Evolutionary conservation across 2,113 vertebrate genomes (phyloP).

Genomic region (Todiramphus saurophagus): DNA sequence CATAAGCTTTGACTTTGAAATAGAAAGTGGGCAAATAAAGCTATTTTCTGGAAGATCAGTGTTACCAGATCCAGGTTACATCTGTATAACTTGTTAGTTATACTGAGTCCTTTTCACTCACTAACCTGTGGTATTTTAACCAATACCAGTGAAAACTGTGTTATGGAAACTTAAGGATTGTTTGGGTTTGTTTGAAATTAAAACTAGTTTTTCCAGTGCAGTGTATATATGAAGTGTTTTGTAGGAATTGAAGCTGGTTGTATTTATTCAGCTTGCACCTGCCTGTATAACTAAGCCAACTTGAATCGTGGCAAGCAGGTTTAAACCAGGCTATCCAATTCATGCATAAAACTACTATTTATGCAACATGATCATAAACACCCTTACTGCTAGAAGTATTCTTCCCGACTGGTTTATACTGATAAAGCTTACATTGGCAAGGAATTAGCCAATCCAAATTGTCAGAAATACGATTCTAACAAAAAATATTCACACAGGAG

Average conservation of each 20-base stretch:
- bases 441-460: neutral
- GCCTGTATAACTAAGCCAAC: neutral
- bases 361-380: neutral
- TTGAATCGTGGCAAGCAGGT: neutral
- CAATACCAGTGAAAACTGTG: neutral
- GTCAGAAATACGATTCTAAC: neutral
- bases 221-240: neutral
- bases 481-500: neutral
- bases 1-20: neutral
- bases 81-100: neutral
- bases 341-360: neutral
- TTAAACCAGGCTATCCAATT: neutral
- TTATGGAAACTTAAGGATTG: neutral
- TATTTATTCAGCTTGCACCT: neutral
- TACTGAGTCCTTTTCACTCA: fast-evolving
- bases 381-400: neutral
- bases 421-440: neutral
- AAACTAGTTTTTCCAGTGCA: neutral
- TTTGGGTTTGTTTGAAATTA: neutral
- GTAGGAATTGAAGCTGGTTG: neutral
- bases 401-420: neutral
- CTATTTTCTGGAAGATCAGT: neutral
- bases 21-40: neutral
- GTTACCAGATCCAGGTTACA: neutral
- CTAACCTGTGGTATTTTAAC: neutral